Evolutionary conservation across 2,113 vertebrate species (phyloP).

Genomic region (Chlorodrepanis virens): DNA sequence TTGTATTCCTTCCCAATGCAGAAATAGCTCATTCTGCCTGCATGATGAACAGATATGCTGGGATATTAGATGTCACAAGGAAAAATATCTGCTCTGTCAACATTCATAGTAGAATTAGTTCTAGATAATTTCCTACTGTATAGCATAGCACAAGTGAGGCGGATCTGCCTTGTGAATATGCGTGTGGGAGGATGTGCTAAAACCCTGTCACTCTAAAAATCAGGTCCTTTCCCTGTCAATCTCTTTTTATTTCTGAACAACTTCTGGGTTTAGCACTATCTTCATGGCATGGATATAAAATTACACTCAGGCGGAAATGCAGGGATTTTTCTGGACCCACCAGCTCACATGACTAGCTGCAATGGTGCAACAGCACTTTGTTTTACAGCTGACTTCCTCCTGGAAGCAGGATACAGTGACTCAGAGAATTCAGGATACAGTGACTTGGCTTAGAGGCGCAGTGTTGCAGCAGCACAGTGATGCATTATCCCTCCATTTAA

Average conservation of each 20-base stretch:
- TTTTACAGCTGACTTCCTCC: neutral
- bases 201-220: neutral
- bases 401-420: neutral
- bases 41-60: neutral
- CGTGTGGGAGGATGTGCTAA: neutral
- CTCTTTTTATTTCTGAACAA: neutral
- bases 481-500: fast-evolving
- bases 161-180: neutral
- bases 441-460: neutral
- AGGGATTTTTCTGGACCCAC: neutral
- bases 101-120: neutral
- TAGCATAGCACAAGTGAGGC: neutral
- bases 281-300: neutral
- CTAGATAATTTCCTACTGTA: neutral
- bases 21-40: neutral
- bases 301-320: neutral
- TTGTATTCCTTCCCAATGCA: neutral
- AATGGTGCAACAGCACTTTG: neutral
- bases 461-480: neutral
- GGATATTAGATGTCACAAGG: neutral
- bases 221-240: neutral
- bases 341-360: neutral
- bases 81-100: neutral
- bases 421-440: neutral
- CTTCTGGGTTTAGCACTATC: neutral